A percentile compares a stretch with the other conserved stretches of the same genome.
Evolutionary conservation across 2,888 invertebrate genomes (phyloP).

Genomic region (Liposcelis brunnea): DNA sequence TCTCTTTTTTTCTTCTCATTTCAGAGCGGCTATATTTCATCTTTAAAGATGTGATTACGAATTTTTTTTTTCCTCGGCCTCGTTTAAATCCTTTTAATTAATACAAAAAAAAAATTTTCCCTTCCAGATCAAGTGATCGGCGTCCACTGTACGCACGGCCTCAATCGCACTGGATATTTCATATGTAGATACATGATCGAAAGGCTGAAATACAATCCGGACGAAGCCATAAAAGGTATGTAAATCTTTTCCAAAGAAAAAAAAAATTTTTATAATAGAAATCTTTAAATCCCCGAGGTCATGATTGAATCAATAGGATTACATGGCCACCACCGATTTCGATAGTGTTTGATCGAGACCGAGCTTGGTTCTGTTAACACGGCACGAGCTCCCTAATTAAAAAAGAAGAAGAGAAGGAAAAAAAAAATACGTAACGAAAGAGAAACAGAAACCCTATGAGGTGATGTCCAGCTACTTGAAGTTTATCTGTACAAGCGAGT

Average conservation of each 20-base stretch:
- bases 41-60: no score
- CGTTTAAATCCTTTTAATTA: no score
- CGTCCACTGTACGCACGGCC: slow-evolving; percentile 67
- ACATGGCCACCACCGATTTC: not conserved
- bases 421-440: no score
- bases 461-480: not conserved
- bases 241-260: no score
- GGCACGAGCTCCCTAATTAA: no score
- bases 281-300: slow-evolving; percentile 7
- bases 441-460: no score
- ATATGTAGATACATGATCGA: slow-evolving; percentile 52
- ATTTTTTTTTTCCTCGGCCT: no score
- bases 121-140: slow-evolving; percentile 51
- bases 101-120: no score
- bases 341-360: not conserved
- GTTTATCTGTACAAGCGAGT: slow-evolving; percentile 8
- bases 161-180: slow-evolving; percentile 64
- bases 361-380: no score
- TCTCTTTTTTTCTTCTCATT: no score
- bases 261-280: not conserved
- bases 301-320: not conserved
- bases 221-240: slow-evolving; percentile 42
- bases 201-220: slow-evolving; percentile 34
- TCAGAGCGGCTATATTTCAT: no score
- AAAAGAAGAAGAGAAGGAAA: no score